Conservation (phyloP, 2,797 vertebrate genomes). For the Paramormyrops hopkinsi region DNA sequence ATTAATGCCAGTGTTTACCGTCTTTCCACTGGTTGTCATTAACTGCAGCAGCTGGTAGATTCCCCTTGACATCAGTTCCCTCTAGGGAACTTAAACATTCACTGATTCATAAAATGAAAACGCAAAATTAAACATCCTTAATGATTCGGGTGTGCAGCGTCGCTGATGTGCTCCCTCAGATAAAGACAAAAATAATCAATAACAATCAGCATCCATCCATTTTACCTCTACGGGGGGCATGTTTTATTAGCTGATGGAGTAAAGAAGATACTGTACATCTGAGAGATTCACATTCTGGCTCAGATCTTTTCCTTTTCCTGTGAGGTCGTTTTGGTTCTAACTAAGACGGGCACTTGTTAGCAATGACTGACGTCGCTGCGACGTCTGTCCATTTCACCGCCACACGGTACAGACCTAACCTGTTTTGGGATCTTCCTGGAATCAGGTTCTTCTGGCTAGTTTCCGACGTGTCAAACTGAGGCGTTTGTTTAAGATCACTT, state of each 20-base stretch:
- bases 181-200: neutral
- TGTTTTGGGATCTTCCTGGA: neutral
- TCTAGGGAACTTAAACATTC: slow-evolving; percentile 44
- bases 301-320: neutral
- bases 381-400: neutral
- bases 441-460: neutral
- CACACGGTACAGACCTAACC: neutral
- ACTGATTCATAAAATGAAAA: slow-evolving; percentile 52
- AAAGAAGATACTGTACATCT: neutral
- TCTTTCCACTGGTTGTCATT: slow-evolving; percentile 51
- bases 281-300: neutral
- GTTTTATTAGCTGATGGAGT: neutral
- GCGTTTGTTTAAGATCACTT: neutral
- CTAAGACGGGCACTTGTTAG: neutral
- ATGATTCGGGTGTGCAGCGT: slow-evolving; percentile 29
- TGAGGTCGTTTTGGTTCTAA: neutral
- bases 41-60: slow-evolving; percentile 52
- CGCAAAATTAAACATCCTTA: slow-evolving; percentile 48
- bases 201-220: neutral
- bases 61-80: slow-evolving; percentile 56
- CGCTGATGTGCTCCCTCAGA: neutral
- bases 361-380: neutral
- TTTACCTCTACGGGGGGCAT: neutral
- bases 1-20: slow-evolving; percentile 41
- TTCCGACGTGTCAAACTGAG: neutral